Base-by-base conservation (phyloP, 2,888 invertebrate genomes). In the Pristionchus arcanus region DNA sequence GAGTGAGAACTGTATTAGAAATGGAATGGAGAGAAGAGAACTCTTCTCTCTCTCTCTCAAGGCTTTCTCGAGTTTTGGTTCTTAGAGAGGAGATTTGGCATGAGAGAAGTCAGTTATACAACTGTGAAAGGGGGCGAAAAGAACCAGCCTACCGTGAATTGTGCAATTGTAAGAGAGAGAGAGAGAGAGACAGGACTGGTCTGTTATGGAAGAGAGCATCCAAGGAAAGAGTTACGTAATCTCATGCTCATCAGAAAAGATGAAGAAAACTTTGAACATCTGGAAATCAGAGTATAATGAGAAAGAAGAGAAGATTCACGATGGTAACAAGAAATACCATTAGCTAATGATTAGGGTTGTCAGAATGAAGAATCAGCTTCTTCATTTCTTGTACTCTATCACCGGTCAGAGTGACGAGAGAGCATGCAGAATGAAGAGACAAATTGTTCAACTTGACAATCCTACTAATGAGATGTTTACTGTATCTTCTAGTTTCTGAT, bases 71-170 rank as follows among this genome's bases (percentile, higher is more conserved):
- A 74, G 74, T 74, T 74, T 74, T 37, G 63, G 37, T 37, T 53
- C 16, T 49, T 16, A 28, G 83, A 83, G 83, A 11, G 28, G 83
- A 83, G 83, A 55, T 31, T 28, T 53, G 31, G 84, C 55, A 53
- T 13, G n/a, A 34, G 53, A 83, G 84, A 71, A 34, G 28, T 34
- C 59, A 84, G 84, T 84, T 84, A 84, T 84, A 59, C 59, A 84
- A 59, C 55, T 55, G 84, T 55, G 84, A 84, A 84, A 31, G 59
- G 84, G 34, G 16, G 7, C 21, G 28, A 81, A 34, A 53, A 49
- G 49, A 81, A 49, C 49, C 49, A 81, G 49, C 49, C 71, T 34
- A 31, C 31, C 49, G 53, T 42, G 81, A 49, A 25, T 81, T 81
- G 81, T 53, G 49, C 81, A 81, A 81, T 81, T 81, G 81, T 19